Conservation (phyloP, 2,113 vertebrate genomes). For the Chaetodon trifascialis region DNA sequence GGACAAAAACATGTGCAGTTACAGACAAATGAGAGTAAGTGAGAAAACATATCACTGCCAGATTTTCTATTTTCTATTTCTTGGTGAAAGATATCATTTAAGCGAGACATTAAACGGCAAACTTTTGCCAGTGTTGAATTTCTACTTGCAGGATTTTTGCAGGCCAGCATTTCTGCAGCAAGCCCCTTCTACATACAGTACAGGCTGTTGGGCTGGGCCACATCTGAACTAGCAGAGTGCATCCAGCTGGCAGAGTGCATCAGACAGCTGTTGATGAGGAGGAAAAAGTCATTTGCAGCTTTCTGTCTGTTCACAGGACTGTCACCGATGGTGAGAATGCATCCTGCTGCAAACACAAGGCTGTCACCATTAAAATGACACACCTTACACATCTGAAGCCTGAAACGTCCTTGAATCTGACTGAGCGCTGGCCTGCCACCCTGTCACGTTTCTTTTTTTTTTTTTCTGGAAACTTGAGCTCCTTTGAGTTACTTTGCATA, state of each 20-base stretch:
- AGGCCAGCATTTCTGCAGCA: not conserved
- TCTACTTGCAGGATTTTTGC: not conserved
- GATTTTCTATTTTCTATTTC: not conserved
- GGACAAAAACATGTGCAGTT: not conserved
- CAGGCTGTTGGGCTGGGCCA: not conserved
- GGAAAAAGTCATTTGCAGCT: constrained; percentile 57
- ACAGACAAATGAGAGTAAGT: not conserved
- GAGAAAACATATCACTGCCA: not conserved
- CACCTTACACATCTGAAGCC: constrained; percentile 1
- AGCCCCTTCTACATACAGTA: not conserved
- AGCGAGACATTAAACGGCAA: not conserved
- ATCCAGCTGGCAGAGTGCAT: constrained; percentile 37
- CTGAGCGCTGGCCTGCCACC: constrained; percentile 12
- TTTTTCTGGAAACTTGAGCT: not conserved
- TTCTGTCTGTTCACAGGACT: constrained; percentile 47
- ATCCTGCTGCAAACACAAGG: constrained; percentile 32
- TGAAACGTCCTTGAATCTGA: constrained; percentile 15
- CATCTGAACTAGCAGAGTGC: constrained; percentile 34
- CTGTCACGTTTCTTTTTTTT: not conserved
- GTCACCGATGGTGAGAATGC: constrained; percentile 29
- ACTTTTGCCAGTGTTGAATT: constrained; percentile 4
- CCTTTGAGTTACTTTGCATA: constrained; percentile 9
- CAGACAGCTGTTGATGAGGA: constrained; percentile 52
- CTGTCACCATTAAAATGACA: constrained; percentile 41
- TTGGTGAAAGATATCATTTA: not conserved